A percentile compares a stretch with the other conserved stretches of the same genome.
phyloP scores from a whole-genome alignment of 2,888 invertebrate species.

The Pseudoips prasinana region DNA sequence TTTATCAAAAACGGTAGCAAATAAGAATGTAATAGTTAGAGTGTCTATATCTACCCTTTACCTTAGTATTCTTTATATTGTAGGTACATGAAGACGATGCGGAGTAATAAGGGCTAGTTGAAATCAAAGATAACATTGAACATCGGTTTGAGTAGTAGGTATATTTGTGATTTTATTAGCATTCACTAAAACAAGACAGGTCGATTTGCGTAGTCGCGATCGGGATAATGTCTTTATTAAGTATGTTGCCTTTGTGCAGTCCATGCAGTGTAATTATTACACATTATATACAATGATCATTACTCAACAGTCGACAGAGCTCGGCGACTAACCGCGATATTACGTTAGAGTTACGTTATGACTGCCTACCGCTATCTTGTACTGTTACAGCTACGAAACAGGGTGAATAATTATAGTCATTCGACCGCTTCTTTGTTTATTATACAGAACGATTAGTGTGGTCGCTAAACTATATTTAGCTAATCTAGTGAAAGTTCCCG shows the following conservation, averaged over 20 bases:
- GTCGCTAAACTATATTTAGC: slow-evolving; percentile 10
- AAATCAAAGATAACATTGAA: too few species aligned
- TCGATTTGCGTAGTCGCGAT: too few species aligned
- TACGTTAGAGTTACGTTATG: slow-evolving; percentile 42
- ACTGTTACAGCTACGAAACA: slow-evolving; percentile 22
- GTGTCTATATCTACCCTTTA: too few species aligned
- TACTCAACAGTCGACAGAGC: slow-evolving; percentile 47
- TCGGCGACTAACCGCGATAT: slow-evolving; percentile 39
- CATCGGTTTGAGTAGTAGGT: too few species aligned
- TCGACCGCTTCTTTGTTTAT: slow-evolving; percentile 14
- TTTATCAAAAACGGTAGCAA: too few species aligned
- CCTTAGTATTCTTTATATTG: too few species aligned
- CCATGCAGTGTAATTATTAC: slow-evolving; percentile 42
- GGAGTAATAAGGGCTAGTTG: too few species aligned
- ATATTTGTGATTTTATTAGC: too few species aligned
- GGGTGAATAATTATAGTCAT: slow-evolving; percentile 16
- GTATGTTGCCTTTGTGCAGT: slow-evolving; percentile 28
- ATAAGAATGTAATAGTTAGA: too few species aligned
- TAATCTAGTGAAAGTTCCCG: slow-evolving; percentile 8
- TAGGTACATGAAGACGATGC: too few species aligned
- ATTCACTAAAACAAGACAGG: too few species aligned
- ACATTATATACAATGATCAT: slow-evolving; percentile 50
- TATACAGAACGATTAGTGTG: slow-evolving; percentile 12
- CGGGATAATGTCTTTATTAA: slow-evolving; percentile 33
- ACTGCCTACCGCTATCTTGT: slow-evolving; percentile 16